Evolutionary conservation across 2,113 vertebrate species (phyloP), one percentile per base, ranked within the genome.

Genomic region (Choloepus hoffmanni): DNA sequence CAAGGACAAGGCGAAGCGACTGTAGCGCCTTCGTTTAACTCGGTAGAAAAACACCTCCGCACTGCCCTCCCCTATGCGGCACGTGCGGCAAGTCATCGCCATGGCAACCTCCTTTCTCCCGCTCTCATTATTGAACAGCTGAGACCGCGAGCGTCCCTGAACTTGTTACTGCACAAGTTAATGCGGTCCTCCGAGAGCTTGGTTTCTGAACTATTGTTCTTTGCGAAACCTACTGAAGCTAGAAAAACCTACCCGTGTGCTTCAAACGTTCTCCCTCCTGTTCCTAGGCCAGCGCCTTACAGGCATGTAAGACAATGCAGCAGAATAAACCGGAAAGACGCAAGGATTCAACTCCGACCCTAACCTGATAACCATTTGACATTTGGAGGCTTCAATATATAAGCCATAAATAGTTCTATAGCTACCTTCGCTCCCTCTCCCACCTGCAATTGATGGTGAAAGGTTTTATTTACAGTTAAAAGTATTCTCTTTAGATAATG

Each of bases 141-240:
- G 96, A 97, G 86, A 94, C 92, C 14, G 1, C 0, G 1, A 72
- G 89, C 58, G 63, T 95, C 95, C 85, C 92, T 93, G 94, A 94
- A 92, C 94, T 94, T 96, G 96, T 55, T 97, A 81, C 93, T 50
- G 95, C 30, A 14, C 84, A 36, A 93, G 84, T 96, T 97, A 63
- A 86, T 58, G 10, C n/a, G 88, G 65, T 70, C 88, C 62, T 89
- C 68, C 0, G 9, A 86, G 94, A 92, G 82, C 3, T 26, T 48
- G 55, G 70, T 87, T 91, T 73, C 60, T 78, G 78, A 77, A 43
- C 26, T 78, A 82, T 70, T 78, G 77, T 82, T 87, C 86, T 94
- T 85, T 76, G 87, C 0, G 23, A 88, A 43, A 62, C 43, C n/a
- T 70, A 58, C 73, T 88, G 85, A 73, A 95, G 93, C 88, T 77